Base-by-base conservation (phyloP, 2,797 vertebrate genomes). In the Sebastes cheni region DNA sequence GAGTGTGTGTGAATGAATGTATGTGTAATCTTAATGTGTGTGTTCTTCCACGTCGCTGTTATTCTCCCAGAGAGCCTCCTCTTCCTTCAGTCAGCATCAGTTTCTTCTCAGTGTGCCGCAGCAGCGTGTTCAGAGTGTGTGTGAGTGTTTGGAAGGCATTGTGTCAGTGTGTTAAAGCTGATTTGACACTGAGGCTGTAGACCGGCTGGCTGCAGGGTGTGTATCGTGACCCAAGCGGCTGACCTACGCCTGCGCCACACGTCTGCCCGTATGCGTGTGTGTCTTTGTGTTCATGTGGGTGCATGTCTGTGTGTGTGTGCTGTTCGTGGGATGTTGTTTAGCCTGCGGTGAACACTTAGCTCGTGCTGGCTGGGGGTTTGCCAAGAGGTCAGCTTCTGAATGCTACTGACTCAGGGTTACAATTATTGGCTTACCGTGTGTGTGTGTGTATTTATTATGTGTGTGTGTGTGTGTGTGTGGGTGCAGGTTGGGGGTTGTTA, bases 141-240 rank as follows among this genome's bases (percentile, higher is more conserved):
- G 75, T 22, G 76, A 13, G 67, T 55, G 68, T 66, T 84, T 84
- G 6, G 30, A 58, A 90, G 86, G 71, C 85, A 86, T 81, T 83
- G 86, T 93, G 82, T 90, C 81, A 88, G 83, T 87, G 87, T 90
- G 80, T 87, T 90, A 89, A 81, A 86, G 67, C 86, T 86, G 82
- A 79, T 91, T 90, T 89, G 89, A 92, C 91, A 90, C 86, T 29
- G 81, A 84, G 74, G 81, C 85, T 87, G 88, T 75, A 81, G 86
- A 88, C 83, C 83, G 69, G 75, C 83, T 90, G 84, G 89, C 91
- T 92, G 88, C 86, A 78, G 88, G 92, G 82, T 91, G 86, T 82
- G 86, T 81, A 83, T 66, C 4, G 67, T 84, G 91, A 92, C 93
- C 91, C 12, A 2, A 70, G 81, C 59, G 42, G 76, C 88, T 90